Conservation (phyloP, 1,140 invertebrate species). For the Nebria ingens region DNA sequence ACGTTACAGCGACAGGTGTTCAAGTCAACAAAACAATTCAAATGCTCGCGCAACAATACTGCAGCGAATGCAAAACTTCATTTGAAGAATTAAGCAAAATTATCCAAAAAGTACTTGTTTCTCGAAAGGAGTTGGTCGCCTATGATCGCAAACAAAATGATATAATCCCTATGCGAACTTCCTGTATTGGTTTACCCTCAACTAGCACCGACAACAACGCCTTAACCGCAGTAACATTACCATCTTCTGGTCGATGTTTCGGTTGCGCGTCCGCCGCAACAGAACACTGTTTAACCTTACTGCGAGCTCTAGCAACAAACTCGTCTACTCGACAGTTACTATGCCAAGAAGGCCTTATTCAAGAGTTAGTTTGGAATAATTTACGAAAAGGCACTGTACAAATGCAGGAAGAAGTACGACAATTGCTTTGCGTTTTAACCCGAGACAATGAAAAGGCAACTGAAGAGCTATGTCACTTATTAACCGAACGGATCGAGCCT, state of each 20-base stretch:
- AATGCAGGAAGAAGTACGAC: slow-evolving; percentile 76
- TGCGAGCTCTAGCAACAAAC: slow-evolving; percentile 84
- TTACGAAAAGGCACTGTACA: slow-evolving; percentile 66
- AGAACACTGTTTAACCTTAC: slow-evolving; percentile 85
- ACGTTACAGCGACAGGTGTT: slow-evolving; percentile 28
- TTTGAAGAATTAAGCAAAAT: slow-evolving; percentile 96
- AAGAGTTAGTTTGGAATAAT: slow-evolving; percentile 86
- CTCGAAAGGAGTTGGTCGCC: slow-evolving; percentile 71
- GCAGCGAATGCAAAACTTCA: slow-evolving; percentile 84
- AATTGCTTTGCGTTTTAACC: slow-evolving; percentile 82
- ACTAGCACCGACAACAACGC: neutral
- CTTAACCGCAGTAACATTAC: slow-evolving; percentile 13
- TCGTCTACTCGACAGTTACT: slow-evolving; percentile 63
- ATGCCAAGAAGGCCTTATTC: slow-evolving; percentile 78
- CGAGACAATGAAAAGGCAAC: slow-evolving; percentile 81
- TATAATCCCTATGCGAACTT: slow-evolving; percentile 9
- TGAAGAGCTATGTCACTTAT: slow-evolving; percentile 69
- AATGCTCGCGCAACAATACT: slow-evolving; percentile 83
- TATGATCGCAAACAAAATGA: slow-evolving; percentile 79
- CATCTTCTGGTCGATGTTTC: slow-evolving; percentile 52
- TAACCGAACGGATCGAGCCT: slow-evolving; percentile 72
- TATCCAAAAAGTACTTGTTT: slow-evolving; percentile 63
- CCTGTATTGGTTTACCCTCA: slow-evolving; percentile 12
- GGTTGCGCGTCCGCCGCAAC: slow-evolving; percentile 79
- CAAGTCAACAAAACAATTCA: slow-evolving; percentile 80